These are phyloP conservation scores for Harpagifer antarcticus DNA, from an alignment of 2,797 vertebrate species.

Conservation along the genomic window DNA sequence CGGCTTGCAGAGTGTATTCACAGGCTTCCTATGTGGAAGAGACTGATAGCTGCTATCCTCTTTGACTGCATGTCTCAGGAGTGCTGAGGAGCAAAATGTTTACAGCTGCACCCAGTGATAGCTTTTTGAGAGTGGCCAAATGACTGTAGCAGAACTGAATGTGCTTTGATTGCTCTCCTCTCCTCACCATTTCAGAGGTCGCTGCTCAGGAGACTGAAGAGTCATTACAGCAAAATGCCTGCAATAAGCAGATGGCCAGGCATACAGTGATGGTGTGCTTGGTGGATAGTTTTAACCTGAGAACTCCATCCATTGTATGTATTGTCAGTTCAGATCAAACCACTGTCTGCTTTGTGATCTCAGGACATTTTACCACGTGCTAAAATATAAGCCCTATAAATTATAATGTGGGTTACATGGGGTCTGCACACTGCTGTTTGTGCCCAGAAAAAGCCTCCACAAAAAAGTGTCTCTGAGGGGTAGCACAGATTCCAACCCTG, in stretches of 20 bases:
- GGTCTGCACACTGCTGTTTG: slow-evolving; percentile 13
- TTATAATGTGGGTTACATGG: not conserved
- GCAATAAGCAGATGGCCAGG: slow-evolving; percentile 62
- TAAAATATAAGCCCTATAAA: not conserved
- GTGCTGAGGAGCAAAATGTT: slow-evolving; percentile 73
- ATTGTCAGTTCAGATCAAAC: not conserved
- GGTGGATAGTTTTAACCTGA: slow-evolving; percentile 22
- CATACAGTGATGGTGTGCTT: slow-evolving; percentile 21
- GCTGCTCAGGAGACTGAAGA: slow-evolving; percentile 49
- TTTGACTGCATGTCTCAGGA: slow-evolving; percentile 66
- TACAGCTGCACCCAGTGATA: slow-evolving; percentile 77
- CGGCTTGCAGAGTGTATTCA: slow-evolving; percentile 59
- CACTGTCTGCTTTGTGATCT: too few relatives aligned
- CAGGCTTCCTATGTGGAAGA: slow-evolving; percentile 61
- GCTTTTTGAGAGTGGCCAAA: slow-evolving; percentile 71
- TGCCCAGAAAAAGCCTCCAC: slow-evolving; percentile 17
- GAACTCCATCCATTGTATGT: slow-evolving; percentile 26
- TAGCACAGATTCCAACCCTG: not conserved
- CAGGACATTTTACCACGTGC: too few relatives aligned
- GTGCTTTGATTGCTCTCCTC: slow-evolving; percentile 67
- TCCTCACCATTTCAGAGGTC: slow-evolving; percentile 60
- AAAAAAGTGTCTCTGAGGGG: slow-evolving; percentile 7
- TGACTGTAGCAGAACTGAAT: slow-evolving; percentile 67
- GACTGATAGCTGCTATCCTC: slow-evolving; percentile 64
- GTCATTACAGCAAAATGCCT: slow-evolving; percentile 59